Evolutionary conservation across 2,797 vertebrate species (phyloP), one percentile per base, ranked within the genome.

Genomic region (Acipenser transmontanus): DNA sequence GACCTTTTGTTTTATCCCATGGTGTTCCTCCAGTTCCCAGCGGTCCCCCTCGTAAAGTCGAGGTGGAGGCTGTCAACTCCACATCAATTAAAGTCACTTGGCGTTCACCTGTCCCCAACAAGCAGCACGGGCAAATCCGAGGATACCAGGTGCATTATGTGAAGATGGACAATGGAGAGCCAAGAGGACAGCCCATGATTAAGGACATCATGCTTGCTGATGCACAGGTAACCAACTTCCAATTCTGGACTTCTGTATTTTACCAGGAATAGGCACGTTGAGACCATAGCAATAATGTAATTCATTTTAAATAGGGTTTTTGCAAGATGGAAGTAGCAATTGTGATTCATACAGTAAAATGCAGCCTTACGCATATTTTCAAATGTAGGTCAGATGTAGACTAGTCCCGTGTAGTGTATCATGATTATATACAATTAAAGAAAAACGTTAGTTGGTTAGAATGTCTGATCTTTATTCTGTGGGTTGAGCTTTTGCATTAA

Each of bases 11-110:
- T 96, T 91, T 97, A 93, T 97, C 90, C 94, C 85, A 94, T 95
- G 94, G 88, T 97, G 90, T 97, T 94, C 92, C 95, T 96, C 93
- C 95, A 99, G 97, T 99, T 95, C 97, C 97, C 93, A 99, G 97
- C 78, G 97, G 97, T 91, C 97, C 97, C 87, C 97, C 97, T 98
- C 97, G 97, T 84, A 99, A 98, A 98, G 96, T 99, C 85, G 97
- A 99, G 95, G 97, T 98, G 79, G 96, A 98, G 91, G 94, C 97
- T 94, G 91, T 98, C 94, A 99, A 99, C 94, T 97, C 97, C 75
- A 91, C 97, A 80, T 95, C 95, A 91, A 93, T 99, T 92, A 98
- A 93, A 93, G 96, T 98, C 82, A 92, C 95, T 71, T 99, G 97
- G 97, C 97, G 96, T 81, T 97, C 97, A 0, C 97, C 97, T 73